Base-by-base conservation (phyloP, 2,797 vertebrate species). In the Pseudocheirus occidentalis region DNA sequence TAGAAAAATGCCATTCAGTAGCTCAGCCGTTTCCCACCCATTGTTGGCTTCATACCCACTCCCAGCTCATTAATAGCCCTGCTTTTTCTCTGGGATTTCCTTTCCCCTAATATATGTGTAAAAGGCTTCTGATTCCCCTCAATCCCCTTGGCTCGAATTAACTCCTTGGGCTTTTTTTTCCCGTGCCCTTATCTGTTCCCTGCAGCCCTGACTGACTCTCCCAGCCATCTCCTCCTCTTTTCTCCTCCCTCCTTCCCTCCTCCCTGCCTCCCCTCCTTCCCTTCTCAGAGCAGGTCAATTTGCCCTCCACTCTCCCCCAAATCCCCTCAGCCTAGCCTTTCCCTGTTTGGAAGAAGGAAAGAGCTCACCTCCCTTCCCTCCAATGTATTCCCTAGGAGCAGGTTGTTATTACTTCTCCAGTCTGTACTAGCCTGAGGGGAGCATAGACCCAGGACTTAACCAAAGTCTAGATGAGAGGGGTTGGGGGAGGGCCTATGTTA, bases 131-230 rank as follows among this genome's bases (percentile, higher is more conserved):
- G 50, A 90, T 90, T 90, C 90, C 90, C 90, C 53, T 90, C 54
- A 90, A 90, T 90, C 90, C 90, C 90, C 90, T 90, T 90, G 90
- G 53, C 90, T 90, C 50, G 90, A 53, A 90, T 90, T 90, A 90
- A 90, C 90, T 90, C 90, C 50, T 90, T 90, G 50, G 50, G 90
- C 90, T 90, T 90, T 90, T 73, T 73, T 90, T 55, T 34, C 54
- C 29, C 28, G 5, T 90, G 90, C 90, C 90, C 90, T 90, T 90
- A 90, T 90, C 90, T 90, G 50, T 90, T 90, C 90, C 90, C 90
- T 90, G 90, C 90, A 90, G 90, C 90, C 90, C 90, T 55, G 54
- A 90, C 90, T 90, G 52, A 90, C 90, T 90, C 27, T 40, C 46
- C 87, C 34, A 87, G 73, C 46, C 11, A 40, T 50, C 73, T 87